Conservation (phyloP, 2,113 vertebrate genomes). For the Tragelaphus strepsiceros region DNA sequence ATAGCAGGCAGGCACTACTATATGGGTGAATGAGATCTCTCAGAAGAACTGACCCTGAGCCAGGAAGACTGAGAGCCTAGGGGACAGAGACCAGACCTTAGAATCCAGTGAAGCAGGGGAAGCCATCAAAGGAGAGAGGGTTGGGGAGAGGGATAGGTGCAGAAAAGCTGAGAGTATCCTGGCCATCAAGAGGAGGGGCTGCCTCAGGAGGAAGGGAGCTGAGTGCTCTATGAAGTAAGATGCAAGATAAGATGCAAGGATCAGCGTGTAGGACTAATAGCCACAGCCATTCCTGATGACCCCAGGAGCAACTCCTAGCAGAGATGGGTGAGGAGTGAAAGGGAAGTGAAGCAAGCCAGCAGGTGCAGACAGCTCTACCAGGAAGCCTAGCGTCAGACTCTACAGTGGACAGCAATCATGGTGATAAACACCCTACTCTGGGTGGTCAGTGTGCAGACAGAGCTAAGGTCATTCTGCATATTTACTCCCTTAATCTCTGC, state of each 20-base stretch:
- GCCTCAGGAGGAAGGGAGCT: background rate
- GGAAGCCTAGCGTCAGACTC: background rate
- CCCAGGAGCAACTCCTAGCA: background rate
- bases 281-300: no score
- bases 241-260: background rate
- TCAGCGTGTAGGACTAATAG: background rate
- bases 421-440: background rate
- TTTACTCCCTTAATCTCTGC: background rate
- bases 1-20: background rate
- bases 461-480: accelerated
- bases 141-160: background rate
- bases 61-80: background rate
- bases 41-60: background rate
- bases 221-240: background rate
- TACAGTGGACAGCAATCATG: no score
- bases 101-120: background rate
- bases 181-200: no score
- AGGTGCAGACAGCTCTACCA: background rate
- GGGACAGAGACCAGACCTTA: background rate
- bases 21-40: accelerated
- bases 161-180: background rate
- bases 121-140: background rate
- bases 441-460: accelerated
- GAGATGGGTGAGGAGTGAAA: background rate
- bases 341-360: background rate